Conservation (phyloP, 2,113 vertebrate species). For the Sphaerodactylus townsendi region DNA sequence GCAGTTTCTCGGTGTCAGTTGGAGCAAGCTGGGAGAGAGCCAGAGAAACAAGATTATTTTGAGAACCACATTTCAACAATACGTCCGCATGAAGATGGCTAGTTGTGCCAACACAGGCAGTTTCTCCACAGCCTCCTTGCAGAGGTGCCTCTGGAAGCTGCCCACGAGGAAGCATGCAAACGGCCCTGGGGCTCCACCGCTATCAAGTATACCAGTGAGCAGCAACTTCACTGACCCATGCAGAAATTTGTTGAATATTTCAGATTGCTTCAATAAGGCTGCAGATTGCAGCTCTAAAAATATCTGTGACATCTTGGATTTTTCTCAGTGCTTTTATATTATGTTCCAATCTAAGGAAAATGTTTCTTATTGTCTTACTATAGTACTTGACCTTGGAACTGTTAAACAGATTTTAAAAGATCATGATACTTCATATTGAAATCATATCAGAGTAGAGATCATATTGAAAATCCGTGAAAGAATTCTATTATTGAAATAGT, state of each 20-base stretch:
- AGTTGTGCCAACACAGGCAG: too few relatives aligned
- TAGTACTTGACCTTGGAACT: background rate
- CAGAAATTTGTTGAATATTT: constrained; percentile 18
- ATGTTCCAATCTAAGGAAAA: constrained; percentile 34
- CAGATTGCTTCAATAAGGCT: background rate
- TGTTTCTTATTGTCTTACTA: background rate
- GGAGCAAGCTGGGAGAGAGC: too few relatives aligned
- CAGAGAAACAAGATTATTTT: too few relatives aligned
- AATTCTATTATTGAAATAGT: background rate
- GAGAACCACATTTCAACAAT: too few relatives aligned
- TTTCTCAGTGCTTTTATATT: background rate
- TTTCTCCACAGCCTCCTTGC: too few relatives aligned
- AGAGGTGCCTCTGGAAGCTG: too few relatives aligned
- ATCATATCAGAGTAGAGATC: constrained; percentile 4
- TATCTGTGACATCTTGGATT: constrained; percentile 11
- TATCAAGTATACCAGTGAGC: too few relatives aligned
- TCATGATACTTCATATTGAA: constrained; percentile 31
- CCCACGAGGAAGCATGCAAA: too few relatives aligned
- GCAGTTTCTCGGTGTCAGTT: too few relatives aligned
- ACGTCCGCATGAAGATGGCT: too few relatives aligned
- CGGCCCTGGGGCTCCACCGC: too few relatives aligned
- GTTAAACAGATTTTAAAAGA: constrained; percentile 11
- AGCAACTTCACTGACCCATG: too few relatives aligned
- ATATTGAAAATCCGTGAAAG: background rate
- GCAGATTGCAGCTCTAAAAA: background rate